These are phyloP conservation scores for Littorina saxatilis DNA, from an alignment of 1,140 invertebrate species.

Conservation along the genomic window DNA sequence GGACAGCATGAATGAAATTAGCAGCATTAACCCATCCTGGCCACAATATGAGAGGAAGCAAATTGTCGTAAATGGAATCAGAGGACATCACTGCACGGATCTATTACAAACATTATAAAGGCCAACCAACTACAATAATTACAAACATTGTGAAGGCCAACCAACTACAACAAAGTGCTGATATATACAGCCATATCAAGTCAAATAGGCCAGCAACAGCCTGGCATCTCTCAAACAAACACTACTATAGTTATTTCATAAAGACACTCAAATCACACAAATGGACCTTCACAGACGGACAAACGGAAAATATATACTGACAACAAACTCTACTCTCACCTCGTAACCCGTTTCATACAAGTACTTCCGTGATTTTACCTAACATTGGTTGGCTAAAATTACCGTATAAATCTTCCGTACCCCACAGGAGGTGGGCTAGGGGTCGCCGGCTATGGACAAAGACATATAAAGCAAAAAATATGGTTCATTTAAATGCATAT, in stretches of 20 bases:
- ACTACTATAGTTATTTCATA: background rate
- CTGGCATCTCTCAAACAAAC: slow-evolving; percentile 3
- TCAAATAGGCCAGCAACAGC: background rate
- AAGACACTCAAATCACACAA: background rate
- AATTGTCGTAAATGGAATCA: no score
- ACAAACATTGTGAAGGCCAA: no score
- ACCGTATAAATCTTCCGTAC: slow-evolving; percentile 30
- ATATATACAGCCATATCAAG: no score
- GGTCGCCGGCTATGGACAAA: slow-evolving; percentile 29
- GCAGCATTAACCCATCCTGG: no score
- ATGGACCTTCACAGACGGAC: background rate
- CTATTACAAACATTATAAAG: no score
- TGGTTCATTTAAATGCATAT: slow-evolving; percentile 18
- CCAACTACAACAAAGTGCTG: no score
- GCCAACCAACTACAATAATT: no score
- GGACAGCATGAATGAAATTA: no score
- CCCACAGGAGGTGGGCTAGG: slow-evolving; percentile 33
- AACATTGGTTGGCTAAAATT: slow-evolving; percentile 7
- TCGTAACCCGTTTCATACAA: background rate
- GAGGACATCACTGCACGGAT: no score
- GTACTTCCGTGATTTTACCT: slow-evolving; percentile 19
- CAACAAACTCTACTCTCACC: slow-evolving; percentile 6
- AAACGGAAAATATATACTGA: background rate
- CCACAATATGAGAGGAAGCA: no score
- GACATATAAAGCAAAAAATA: slow-evolving; percentile 41